Base-by-base conservation (phyloP, 2,113 vertebrate genomes). In the Brienomyrus longianalis region DNA sequence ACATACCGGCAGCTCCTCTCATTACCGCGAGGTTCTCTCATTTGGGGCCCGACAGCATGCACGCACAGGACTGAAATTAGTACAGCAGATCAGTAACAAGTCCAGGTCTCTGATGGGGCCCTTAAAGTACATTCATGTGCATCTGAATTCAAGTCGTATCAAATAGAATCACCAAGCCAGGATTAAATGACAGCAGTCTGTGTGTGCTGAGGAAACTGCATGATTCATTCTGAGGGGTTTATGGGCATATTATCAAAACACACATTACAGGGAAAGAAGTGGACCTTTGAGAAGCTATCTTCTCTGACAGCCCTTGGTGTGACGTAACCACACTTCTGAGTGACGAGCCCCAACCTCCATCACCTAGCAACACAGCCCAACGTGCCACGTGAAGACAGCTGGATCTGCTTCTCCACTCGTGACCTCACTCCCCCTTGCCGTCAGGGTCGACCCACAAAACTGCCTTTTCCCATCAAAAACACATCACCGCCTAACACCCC, bases 371-470 rank as follows among this genome's bases (percentile, higher is more conserved):
- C 62, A 70, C 62, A 70, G n/a, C n/a, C n/a, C 62, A 31, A 31
- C 62, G n/a, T 80, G 74, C 31, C 3, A 5, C 17, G 74, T 17
- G 31, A 80, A 80, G 17, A 80, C 74, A 43, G 74, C 9, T 0
- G 1, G 35, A 80, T 43, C 74, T 80, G 74, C 6, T 6, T 80
- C 74, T 43, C 74, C 15, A 8, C 35, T 80, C 35, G 39, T 19
- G 35, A 7, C 35, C 19, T 54, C 51, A 45, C n/a, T 66, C 27
- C 31, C 51, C n/a, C 5, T 43, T 47, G 21, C 47, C 90, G 43
- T 95, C 91, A 91, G 93, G 93, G 94, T 95, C 93, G 93, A 91
- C 94, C 89, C 70, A 94, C 89, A 86, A 86, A 0, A 11, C 27
- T 6, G 90, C 91, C 94, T 92, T 91, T 88, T 87, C 91, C 70